Base-by-base conservation (phyloP, 2,113 vertebrate genomes). In the Cyanoramphus novaezelandiae region DNA sequence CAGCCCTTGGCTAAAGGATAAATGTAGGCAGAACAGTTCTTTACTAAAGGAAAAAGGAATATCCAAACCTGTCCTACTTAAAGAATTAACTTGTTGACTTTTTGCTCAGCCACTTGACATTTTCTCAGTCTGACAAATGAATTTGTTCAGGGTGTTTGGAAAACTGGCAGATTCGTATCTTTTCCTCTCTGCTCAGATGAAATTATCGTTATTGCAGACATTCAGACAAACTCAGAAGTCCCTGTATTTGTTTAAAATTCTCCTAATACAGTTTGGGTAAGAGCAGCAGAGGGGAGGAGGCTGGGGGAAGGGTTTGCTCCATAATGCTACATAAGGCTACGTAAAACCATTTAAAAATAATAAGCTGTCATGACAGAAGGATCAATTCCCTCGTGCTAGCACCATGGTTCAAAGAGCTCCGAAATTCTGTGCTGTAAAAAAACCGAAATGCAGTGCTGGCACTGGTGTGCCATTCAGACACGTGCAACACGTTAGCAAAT, bases 41-140 rank as follows among this genome's bases (percentile, higher is more conserved):
- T 87, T 41, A 29, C 49, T 10, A 63, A 76, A 64, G 43, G 44
- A 82, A 57, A 62, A 59, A 80, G 53, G 81, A 64, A 59, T 6
- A 57, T 11, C 39, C 55, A 82, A 86, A 74, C 59, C 68, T 80
- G 49, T 80, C 86, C 95, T 59, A 53, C 50, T 92, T 85, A 82
- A 83, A 67, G 72, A 95, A 93, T 84, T 92, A 86, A 79, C 19
- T 77, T 86, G 46, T 59, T 93, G 57, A 79, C 65, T 96, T 96
- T 92, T 85, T 11, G 11, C 35, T 86, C 41, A 75, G 57, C 60
- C 55, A 86, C 43, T 67, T 7, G 6, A 83, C 68, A 71, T 50
- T 80, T 95, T 90, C 49, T 84, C 46, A 80, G 52, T 20, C 16
- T 67, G 65, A 92, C 60, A 92, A 89, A 93, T 43, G 8, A 74